Conservation (phyloP, 2,888 invertebrate species). For the Andricus curvator region DNA sequence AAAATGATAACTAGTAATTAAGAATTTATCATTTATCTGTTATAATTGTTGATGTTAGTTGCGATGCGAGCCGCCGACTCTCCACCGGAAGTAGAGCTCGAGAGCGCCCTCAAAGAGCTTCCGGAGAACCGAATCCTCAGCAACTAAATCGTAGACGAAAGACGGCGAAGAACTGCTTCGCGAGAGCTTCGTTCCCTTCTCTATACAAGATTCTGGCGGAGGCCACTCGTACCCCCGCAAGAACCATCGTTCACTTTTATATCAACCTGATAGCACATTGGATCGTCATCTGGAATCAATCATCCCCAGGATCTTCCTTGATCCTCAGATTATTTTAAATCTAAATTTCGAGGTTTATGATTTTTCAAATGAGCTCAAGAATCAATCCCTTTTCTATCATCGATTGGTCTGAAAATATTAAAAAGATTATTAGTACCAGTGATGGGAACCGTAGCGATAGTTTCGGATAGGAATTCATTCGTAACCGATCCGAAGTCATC, state of each 20-base stretch:
- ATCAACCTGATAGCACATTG: not conserved
- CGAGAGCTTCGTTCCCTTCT: constrained; percentile 60
- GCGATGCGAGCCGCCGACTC: constrained; percentile 13
- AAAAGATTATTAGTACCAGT: too few species aligned
- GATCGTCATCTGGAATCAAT: constrained; percentile 3
- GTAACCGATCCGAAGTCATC: too few species aligned
- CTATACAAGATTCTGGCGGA: constrained; percentile 67
- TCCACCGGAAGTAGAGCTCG: constrained; percentile 43
- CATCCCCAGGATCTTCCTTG: not conserved
- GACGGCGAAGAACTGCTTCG: constrained; percentile 65
- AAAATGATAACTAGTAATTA: not conserved
- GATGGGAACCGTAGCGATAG: too few species aligned
- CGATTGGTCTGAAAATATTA: too few species aligned
- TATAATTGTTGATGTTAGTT: not conserved
- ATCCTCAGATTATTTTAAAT: not conserved
- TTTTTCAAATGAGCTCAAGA: too few species aligned
- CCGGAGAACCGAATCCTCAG: constrained; percentile 35
- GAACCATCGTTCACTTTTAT: constrained; percentile 43
- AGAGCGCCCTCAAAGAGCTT: constrained; percentile 33
- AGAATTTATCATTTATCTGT: not conserved
- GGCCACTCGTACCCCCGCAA: constrained; percentile 62
- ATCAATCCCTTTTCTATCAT: too few species aligned
- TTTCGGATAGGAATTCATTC: too few species aligned
- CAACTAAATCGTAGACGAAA: constrained; percentile 44
- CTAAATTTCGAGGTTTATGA: not conserved